Evolutionary conservation across 1,140 invertebrate species (phyloP), one percentile per base, ranked within the genome.

Genomic region (Scylla paramamosain): DNA sequence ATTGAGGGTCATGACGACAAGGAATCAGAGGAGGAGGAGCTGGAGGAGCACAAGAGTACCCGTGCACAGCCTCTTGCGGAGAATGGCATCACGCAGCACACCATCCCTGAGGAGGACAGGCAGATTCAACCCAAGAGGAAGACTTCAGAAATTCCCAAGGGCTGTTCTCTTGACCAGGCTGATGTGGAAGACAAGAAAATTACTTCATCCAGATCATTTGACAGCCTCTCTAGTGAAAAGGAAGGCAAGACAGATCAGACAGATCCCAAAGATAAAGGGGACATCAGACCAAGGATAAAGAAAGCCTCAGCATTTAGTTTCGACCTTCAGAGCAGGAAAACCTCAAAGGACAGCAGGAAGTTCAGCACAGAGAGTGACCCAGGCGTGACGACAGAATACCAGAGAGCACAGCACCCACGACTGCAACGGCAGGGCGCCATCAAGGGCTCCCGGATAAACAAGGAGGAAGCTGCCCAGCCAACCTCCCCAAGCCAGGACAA

Each of bases 1-100:
- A 95, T 96, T 90, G 95, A 95, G 16, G 96, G 95, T 0, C 39
- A 92, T 0, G 96, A 96, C 88, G 96, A 96, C 29, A 93, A 95
- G 4, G 95, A 95, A 25, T 94, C 95, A 10, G 86, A 94, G 32
- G 48, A 94, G 28, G 59, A 77, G 39, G 88, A 90, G n/a, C 20
- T 83, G 29, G 67, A 28, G 12, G 82, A 86, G 12, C 29, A 2
- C 7, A 32, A 8, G 46, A 48, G 10, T 28, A 12, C 4, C 29
- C 28, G 20, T 0, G 25, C 4, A 3, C 4, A 25, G 16, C 32
- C 4, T 4, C 52, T 20, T 25, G n/a, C 7, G 32, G 87, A 59
- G n/a, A 39, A 77, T 20, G 25, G 67, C 67, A 3, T 20, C n/a
- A 90, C n/a, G 10, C 89, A 45, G 25, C 1, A n/a, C 45, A 8